Base-by-base conservation (phyloP, 2,888 invertebrate genomes). In the Epinotia nisella region DNA sequence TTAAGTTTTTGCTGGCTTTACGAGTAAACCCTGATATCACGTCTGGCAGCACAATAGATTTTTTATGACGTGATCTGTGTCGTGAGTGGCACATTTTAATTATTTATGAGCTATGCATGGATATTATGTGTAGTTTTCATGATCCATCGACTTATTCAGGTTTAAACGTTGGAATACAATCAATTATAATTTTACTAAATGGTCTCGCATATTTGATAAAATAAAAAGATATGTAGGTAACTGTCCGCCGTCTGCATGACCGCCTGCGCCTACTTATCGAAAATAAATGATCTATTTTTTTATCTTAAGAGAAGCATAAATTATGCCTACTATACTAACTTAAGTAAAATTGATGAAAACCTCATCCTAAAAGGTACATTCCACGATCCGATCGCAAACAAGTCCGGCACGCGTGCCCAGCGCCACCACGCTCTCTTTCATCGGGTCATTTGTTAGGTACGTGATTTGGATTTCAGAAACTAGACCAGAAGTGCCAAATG, bases 391-490 rank as follows among this genome's bases (percentile, higher is more conserved):
- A 78, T 80, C 49, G 35, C 58, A n/a, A n/a, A n/a, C n/a, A 65
- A 41, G 74, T 74, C 76, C 70, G 70, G 73, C 76, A 80, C 76
- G 80, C 79, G 79, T 77, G 80, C 79, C 80, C 61, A 81, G 80
- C 78, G 79, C 75, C 77, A 71, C 76, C 75, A 76, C 78, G 77
- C 75, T 78, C 78, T 78, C 74, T 81, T 85, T 87, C 53, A 56
- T 84, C 77, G 82, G 87, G 87, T 86, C 87, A 83, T 76, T 73
- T 74, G 78, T 71, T 71, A 75, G 83, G 83, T 85, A 89, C 90
- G 90, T 91, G 91, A 84, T 86, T 83, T 78, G 87, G 64, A 77
- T 83, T 76, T 76, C 78, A 77, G 77, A 83, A 83, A 82, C 83
- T 80, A 79, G 80, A 83, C 79, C 80, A 80, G 76, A 80, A 81